These are phyloP conservation scores for Rotaria socialis DNA, from an alignment of 2,888 invertebrate species.

Conservation along the genomic window DNA sequence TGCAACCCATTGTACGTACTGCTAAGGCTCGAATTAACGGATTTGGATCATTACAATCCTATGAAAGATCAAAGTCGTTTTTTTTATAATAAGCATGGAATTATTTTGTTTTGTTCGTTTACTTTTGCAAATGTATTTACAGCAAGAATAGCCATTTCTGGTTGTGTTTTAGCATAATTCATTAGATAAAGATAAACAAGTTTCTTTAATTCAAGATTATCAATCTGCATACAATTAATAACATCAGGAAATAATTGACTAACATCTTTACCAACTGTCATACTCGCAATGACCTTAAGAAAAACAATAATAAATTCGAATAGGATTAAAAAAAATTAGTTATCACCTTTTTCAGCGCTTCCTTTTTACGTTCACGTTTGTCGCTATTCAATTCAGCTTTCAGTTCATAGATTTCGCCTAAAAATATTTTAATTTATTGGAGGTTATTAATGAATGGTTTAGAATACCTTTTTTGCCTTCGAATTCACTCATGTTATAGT, in stretches of 20 bases:
- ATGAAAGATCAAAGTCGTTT: too few relatives aligned
- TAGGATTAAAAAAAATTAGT: too few relatives aligned
- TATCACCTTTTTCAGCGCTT: conserved; percentile 96
- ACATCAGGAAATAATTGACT: conserved; percentile 93
- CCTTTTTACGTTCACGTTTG: conserved; percentile 98
- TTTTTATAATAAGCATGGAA: not conserved
- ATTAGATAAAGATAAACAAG: conserved; percentile 94
- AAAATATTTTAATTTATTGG: conserved; percentile 48
- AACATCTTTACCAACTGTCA: conserved; percentile 99
- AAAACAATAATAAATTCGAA: not conserved
- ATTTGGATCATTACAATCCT: conserved; percentile 99
- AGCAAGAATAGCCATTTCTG: conserved; percentile 99
- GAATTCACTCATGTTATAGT: not conserved
- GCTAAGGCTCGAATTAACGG: conserved; percentile 95
- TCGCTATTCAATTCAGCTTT: conserved; percentile 98
- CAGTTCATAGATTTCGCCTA: conserved; percentile 93
- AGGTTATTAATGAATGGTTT: too few relatives aligned
- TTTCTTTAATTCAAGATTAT: conserved; percentile 95
- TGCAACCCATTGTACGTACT: conserved; percentile 98
- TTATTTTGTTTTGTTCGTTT: conserved; percentile 49
- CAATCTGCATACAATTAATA: conserved; percentile 99
- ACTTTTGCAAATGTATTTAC: conserved; percentile 99
- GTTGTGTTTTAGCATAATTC: conserved; percentile 99
- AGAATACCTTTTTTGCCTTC: not conserved
- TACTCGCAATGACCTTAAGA: conserved; percentile 73